phyloP scores from a whole-genome alignment of 2,888 invertebrate species.

The Troides oblongomaculatus region DNA sequence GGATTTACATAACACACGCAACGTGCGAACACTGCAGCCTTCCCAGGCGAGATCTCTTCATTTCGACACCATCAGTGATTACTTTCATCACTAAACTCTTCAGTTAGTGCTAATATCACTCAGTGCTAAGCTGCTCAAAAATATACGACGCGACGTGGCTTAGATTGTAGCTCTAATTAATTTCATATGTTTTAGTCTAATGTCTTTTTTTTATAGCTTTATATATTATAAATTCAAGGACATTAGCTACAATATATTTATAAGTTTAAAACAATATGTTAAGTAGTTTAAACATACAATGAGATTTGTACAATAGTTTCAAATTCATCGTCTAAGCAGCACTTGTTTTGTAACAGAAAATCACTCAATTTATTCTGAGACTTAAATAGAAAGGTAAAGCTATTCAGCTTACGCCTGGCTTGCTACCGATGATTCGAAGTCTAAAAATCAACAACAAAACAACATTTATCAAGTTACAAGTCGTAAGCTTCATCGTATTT shows the following conservation, averaged over 20 bases:
- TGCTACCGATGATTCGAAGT: too few relatives aligned
- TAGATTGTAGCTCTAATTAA: too few relatives aligned
- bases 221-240: not conserved
- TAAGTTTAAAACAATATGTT: not conserved
- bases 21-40: conserved; percentile 27
- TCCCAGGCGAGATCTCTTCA: conserved; percentile 22
- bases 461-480: too few relatives aligned
- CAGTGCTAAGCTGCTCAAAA: not conserved
- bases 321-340: too few relatives aligned
- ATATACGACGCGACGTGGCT: not conserved
- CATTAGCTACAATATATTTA: not conserved
- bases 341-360: too few relatives aligned
- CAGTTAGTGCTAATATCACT: not conserved
- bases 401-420: too few relatives aligned
- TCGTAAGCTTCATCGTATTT: too few relatives aligned
- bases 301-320: too few relatives aligned
- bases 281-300: not conserved
- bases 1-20: conserved; percentile 47
- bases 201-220: not conserved
- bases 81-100: conserved; percentile 3
- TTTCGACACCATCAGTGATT: conserved; percentile 20
- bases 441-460: too few relatives aligned
- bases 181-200: too few relatives aligned
- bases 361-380: too few relatives aligned
- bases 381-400: too few relatives aligned